A percentile compares a stretch with the other conserved stretches of the same genome.
phyloP scores from a whole-genome alignment of 2,113 vertebrate genomes.

The Brachyistius frenatus region DNA sequence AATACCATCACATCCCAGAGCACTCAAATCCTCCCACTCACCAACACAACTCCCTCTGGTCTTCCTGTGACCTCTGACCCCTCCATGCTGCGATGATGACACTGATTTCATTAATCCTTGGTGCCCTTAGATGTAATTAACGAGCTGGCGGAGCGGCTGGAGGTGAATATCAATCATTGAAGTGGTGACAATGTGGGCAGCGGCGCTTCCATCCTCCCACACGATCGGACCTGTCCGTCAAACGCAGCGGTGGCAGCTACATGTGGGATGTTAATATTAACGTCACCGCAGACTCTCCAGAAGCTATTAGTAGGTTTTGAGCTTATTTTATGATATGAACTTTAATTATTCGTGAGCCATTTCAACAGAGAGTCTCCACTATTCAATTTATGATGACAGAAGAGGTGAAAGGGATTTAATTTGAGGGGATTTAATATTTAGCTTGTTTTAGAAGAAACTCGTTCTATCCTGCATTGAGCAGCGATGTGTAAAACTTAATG shows the following conservation, averaged over 20 bases:
- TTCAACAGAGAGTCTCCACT: background rate
- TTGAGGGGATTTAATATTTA: slow-evolving; percentile 6
- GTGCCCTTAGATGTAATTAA: slow-evolving; percentile 63
- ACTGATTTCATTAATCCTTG: slow-evolving; percentile 65
- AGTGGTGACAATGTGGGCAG: slow-evolving; percentile 28
- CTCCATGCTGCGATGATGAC: slow-evolving; percentile 12
- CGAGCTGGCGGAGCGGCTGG: slow-evolving; percentile 27
- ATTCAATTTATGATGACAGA: slow-evolving; percentile 10
- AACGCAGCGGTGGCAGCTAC: background rate
- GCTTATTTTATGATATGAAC: slow-evolving; percentile 6
- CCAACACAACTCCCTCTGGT: slow-evolving; percentile 54
- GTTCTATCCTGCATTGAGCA: background rate
- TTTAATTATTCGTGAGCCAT: slow-evolving; percentile 8
- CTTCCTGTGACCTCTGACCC: slow-evolving; percentile 51
- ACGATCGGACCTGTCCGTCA: slow-evolving; percentile 45
- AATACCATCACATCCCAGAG: slow-evolving; percentile 41
- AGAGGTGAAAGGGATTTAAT: slow-evolving; percentile 29
- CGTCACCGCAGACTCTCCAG: background rate
- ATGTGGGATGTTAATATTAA: slow-evolving; percentile 12
- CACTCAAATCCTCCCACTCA: slow-evolving; percentile 15
- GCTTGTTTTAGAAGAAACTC: background rate
- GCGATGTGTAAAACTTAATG: background rate
- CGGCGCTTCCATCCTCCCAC: slow-evolving; percentile 37
- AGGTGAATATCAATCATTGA: slow-evolving; percentile 54
- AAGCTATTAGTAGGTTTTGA: background rate